Evolutionary conservation across 64 coral and sea anemone species (phyloP).

Genomic region (Porites australiensis): DNA sequence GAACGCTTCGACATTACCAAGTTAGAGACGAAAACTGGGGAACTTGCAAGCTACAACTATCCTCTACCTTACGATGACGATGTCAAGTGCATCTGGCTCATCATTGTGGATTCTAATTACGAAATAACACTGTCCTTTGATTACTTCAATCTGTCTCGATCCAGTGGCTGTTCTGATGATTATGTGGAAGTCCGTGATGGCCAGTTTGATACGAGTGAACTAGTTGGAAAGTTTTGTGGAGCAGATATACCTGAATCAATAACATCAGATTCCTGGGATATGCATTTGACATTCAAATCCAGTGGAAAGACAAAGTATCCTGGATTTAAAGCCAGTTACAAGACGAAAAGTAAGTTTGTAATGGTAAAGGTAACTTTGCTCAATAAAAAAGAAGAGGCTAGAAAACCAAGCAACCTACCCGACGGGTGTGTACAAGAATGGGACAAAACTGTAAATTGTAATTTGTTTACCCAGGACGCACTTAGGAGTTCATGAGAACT

Average conservation of each 20-base stretch:
- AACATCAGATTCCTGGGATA: not conserved
- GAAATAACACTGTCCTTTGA: conserved; percentile 48
- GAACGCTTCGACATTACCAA: not conserved
- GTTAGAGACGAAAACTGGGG: not conserved
- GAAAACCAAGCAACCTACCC: not conserved
- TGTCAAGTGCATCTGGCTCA: not conserved
- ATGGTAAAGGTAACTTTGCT: not conserved
- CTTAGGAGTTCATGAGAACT: too few relatives aligned
- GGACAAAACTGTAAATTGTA: too few relatives aligned
- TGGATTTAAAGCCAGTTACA: conserved; percentile 45
- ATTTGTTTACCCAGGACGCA: too few relatives aligned
- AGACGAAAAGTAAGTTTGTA: conserved; percentile 27
- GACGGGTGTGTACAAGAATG: too few relatives aligned
- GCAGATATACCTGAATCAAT: conserved; percentile 3
- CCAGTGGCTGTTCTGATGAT: conserved; percentile 3
- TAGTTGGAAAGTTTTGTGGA: conserved; percentile 26
- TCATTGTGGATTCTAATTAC: not conserved
- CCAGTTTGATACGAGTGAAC: not conserved
- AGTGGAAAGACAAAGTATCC: not conserved
- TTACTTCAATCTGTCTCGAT: conserved; percentile 29
- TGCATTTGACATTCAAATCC: conserved; percentile 17
- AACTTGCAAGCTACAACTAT: conserved; percentile 45
- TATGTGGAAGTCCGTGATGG: conserved; percentile 10
- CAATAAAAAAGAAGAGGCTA: too few relatives aligned
- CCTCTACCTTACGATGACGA: conserved; percentile 39